These are phyloP conservation scores for Siniperca undulata DNA, from an alignment of 2,797 vertebrate species.

Conservation along the genomic window DNA sequence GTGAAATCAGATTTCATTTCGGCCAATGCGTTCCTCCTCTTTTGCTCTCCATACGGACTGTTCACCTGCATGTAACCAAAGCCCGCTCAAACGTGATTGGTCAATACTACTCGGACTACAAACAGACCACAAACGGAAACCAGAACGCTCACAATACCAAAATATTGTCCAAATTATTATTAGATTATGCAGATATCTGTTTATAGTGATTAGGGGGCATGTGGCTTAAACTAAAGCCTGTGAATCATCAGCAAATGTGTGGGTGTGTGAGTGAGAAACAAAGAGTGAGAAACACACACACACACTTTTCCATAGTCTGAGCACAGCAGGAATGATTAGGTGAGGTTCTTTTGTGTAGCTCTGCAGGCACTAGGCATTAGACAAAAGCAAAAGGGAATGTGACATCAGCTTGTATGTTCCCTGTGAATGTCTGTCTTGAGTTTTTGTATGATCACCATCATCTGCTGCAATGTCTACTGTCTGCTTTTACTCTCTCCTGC, in stretches of 20 bases:
- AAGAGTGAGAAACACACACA: not conserved
- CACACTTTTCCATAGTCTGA: not conserved
- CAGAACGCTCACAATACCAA: no score
- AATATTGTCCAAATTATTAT: no score
- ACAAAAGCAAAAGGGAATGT: conserved; percentile 2
- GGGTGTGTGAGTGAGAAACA: not conserved
- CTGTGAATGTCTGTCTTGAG: not conserved
- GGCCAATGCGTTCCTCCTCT: no score
- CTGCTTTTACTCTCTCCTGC: conserved; percentile 3
- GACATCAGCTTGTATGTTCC: not conserved
- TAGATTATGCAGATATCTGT: no score
- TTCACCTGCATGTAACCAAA: no score
- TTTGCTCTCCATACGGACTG: no score
- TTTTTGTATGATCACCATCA: not conserved
- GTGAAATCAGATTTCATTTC: no score
- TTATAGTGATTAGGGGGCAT: no score
- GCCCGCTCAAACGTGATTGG: no score
- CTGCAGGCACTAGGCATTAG: not conserved
- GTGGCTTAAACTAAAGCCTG: not conserved
- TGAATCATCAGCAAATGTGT: not conserved
- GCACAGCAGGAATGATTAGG: conserved; percentile 6
- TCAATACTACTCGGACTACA: no score
- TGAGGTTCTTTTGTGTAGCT: not conserved
- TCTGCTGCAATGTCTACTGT: not conserved
- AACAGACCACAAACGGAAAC: no score